Base-by-base conservation (phyloP, 2,888 invertebrate species). In the Himalopsyche anomala region DNA sequence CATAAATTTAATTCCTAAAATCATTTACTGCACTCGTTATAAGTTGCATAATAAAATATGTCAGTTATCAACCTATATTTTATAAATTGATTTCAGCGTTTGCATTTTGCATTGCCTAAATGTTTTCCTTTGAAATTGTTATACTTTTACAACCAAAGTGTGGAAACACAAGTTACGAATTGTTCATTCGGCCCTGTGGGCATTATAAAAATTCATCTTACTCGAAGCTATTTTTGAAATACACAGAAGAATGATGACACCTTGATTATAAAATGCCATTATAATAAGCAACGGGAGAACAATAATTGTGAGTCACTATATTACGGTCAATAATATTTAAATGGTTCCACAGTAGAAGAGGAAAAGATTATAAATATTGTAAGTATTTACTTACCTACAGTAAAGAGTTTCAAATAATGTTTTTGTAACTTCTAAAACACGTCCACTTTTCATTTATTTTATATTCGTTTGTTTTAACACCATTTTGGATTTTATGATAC, bases 261-360 rank as follows among this genome's bases (percentile, higher is more conserved):
- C 4, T 3, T 69, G 28, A 19, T 74, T 12, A 5, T 38, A 74
- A 4, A 74, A 74, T 74, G 74, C 12, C 38, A 69, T 74, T 74
- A 12, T 5, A 74, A 74, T 36, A 74, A 74, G 74, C 74, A 74
- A 38, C 5, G 38, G 38, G 36, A 74, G 74, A 28, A 38, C 28
- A 36, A 36, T 51, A 51, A 15, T 38, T 5, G 11, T 12, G 74
- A 74, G 15, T 74, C 38, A 38, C 51, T 51, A 36, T 36, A 12
- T 38, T 74, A 36, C 11, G 74, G 74, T 74, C 74, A 74, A 74
- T 74, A 19, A 74, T 74, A 74, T 36, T 36, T 36, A 74, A 12
- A 38, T 74, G 74, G 74, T 74, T 74, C 74, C 74, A 74, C 74
- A 74, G 74, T 74, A 74, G 74, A 74, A 28, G 74, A 74, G 74